phyloP scores from a whole-genome alignment of 2,888 invertebrate genomes.

The Coelinius sp. region DNA sequence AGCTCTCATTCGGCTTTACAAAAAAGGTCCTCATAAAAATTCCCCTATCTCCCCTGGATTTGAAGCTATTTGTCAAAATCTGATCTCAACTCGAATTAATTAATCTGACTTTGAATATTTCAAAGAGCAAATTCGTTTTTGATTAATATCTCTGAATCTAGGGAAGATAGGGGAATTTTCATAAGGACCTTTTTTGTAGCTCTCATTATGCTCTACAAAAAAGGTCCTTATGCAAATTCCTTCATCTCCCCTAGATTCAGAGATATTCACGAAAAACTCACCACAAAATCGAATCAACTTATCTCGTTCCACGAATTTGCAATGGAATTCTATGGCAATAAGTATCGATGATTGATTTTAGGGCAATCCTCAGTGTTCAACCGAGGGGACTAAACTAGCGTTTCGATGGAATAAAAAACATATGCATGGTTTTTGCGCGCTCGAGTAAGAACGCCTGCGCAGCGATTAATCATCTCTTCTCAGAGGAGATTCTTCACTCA shows the following conservation, averaged over 20 bases:
- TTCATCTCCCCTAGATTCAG: neutral
- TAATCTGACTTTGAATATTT: no score
- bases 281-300: no score
- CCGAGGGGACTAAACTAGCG: slow-evolving; percentile 2
- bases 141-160: no score
- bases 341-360: neutral
- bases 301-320: no score
- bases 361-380: neutral
- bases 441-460: neutral
- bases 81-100: no score
- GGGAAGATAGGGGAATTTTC: no score
- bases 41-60: neutral
- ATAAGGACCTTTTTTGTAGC: no score
- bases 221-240: neutral
- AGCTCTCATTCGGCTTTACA: no score
- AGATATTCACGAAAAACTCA: neutral
- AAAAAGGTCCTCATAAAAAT: neutral
- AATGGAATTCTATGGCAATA: no score
- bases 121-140: no score
- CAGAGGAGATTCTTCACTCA: neutral
- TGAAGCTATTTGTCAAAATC: no score
- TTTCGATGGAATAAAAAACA: neutral
- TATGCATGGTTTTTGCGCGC: neutral
- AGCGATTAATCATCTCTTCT: neutral
- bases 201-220: no score